Evolutionary conservation across 2,888 invertebrate genomes (phyloP), one percentile per base, ranked within the genome.

Genomic region (Callimorpha dominula): DNA sequence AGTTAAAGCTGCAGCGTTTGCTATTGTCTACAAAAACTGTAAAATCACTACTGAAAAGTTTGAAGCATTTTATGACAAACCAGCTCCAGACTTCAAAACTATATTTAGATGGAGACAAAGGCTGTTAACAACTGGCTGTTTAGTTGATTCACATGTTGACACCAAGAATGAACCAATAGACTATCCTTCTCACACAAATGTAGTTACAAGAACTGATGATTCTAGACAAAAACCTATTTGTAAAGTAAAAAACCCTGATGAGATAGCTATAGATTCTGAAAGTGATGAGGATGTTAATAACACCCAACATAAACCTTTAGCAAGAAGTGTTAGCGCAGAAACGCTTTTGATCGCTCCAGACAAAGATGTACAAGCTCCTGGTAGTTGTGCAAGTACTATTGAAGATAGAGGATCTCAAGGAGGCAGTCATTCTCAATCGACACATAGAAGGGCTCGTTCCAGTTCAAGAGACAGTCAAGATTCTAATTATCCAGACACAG

Each of bases 51-150:
- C 93, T 69, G 90, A 92, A 0, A 93, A 90, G 81, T 96, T 96
- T 92, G 92, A 95, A 85, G 77, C 86, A 54, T 62, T 89, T 14
- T 94, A 87, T 88, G 92, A 93, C 68, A 96, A 96, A 87, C 94
- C 94, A 62, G 95, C 96, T 68, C 96, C 96, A 63, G 95, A 96
- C 85, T 95, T 93, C 75, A 92, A 95, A 84, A 95, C 95, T 64
- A 94, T 96, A 77, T 96, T 94, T 91, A 86, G 87, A 52, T 96
- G 95, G 95, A 89, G 95, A 73, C 93, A 94, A 79, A 86, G 90
- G 20, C 89, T 96, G 46, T 76, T 96, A 62, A 76, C 78, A 11
- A 94, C 93, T 69, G 96, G 96, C 7, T 96, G 96, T 83, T 86
- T 96, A 80, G 88, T 91, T 78, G 95, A 96, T 81, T 78, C 89